Percentiles rank a stretch among this genome's conserved stretches.
Evolutionary conservation across 2,113 vertebrate genomes (phyloP).

Genomic region (Nerophis lumbriciformis): DNA sequence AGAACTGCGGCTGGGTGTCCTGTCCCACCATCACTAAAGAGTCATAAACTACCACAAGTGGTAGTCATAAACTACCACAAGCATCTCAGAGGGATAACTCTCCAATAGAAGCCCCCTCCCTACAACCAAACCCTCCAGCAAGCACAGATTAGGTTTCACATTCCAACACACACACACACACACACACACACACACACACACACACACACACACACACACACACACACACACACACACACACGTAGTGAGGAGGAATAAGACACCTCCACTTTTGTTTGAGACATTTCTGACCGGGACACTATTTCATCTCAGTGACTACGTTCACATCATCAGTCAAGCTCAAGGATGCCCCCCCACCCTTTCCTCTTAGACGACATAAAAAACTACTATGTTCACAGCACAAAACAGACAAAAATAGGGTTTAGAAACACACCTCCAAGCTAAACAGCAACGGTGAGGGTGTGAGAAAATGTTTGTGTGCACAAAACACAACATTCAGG

Average conservation of each 20-base stretch:
- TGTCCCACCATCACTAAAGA: background rate
- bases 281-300: constrained; percentile 33
- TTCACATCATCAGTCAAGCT: constrained; percentile 42
- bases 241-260: constrained; percentile 12
- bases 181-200: constrained; percentile 22
- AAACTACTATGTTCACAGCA: background rate
- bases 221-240: background rate
- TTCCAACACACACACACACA: constrained; percentile 53
- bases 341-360: constrained; percentile 18
- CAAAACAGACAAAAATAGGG: background rate
- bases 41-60: constrained; percentile 31
- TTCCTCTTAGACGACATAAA: constrained; percentile 21
- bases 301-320: constrained; percentile 43
- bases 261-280: constrained; percentile 33
- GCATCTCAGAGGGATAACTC: constrained; percentile 31
- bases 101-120: constrained; percentile 27
- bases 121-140: constrained; percentile 14
- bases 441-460: background rate
- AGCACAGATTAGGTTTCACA: constrained; percentile 60
- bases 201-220: constrained; percentile 26
- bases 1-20: constrained; percentile 4
- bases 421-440: background rate
- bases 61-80: constrained; percentile 32
- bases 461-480: background rate
- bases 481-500: background rate